Evolutionary conservation across 2,113 vertebrate genomes (phyloP).

Genomic region (Serinus canaria): DNA sequence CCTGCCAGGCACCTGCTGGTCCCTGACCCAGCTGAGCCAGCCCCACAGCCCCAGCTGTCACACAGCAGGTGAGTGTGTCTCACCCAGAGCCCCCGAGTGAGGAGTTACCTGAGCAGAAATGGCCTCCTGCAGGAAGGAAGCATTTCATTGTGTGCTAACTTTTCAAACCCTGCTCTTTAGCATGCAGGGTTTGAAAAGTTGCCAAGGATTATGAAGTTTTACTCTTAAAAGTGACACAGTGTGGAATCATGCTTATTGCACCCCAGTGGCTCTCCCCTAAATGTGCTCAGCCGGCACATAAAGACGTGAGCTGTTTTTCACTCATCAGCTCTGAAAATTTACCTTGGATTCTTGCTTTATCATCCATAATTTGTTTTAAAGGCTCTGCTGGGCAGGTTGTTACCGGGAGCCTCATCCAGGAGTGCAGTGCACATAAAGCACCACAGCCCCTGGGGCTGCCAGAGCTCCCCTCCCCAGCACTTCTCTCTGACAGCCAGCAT

Average conservation of each 20-base stretch:
- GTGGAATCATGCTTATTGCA: neutral
- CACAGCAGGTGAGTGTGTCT: fast-evolving
- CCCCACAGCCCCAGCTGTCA: neutral
- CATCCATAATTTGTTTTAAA: constrained; percentile 2
- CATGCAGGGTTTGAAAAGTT: neutral
- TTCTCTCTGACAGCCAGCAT: neutral
- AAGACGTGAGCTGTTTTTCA: constrained; percentile 22
- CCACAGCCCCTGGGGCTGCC: fast-evolving
- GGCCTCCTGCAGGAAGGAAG: neutral
- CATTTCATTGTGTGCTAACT: neutral
- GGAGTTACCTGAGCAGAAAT: neutral
- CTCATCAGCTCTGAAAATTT: constrained; percentile 15
- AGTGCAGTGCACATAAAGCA: neutral
- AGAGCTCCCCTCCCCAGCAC: neutral
- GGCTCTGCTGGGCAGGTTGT: neutral
- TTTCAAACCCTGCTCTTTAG: neutral
- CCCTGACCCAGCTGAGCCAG: fast-evolving
- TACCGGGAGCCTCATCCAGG: neutral
- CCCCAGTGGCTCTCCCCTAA: neutral
- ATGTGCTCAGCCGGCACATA: neutral
- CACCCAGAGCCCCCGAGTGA: fast-evolving
- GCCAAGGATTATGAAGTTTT: constrained; percentile 33
- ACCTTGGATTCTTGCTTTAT: constrained; percentile 31
- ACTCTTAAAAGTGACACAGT: constrained; percentile 12
- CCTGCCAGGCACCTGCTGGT: neutral